Conservation (phyloP, 2,113 vertebrate species). For the Empidonax traillii region DNA sequence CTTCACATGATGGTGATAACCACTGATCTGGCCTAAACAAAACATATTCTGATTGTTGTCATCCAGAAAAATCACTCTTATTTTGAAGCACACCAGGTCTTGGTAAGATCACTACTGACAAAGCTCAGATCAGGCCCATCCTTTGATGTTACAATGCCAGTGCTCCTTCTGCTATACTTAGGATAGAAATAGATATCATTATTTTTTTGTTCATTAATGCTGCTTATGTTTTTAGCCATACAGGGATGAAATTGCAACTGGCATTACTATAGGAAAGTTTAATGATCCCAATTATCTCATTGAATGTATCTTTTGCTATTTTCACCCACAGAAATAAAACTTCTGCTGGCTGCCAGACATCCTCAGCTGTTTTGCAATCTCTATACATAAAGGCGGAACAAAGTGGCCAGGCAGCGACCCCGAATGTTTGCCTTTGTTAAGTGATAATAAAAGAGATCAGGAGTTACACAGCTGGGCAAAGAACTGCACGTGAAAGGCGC, state of each 20-base stretch:
- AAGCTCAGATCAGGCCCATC: neutral
- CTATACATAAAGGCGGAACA: neutral
- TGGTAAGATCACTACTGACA: neutral
- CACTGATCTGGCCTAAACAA: neutral
- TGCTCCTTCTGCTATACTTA: neutral
- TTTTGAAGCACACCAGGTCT: neutral
- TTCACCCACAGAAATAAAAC: constrained; percentile 6
- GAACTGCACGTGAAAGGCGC: neutral
- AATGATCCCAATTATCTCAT: constrained; percentile 5
- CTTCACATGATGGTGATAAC: neutral
- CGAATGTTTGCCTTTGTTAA: neutral
- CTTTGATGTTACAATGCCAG: neutral
- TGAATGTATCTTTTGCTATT: neutral
- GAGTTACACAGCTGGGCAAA: neutral
- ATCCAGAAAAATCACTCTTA: neutral
- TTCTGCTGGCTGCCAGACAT: neutral
- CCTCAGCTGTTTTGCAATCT: neutral
- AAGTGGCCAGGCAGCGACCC: neutral
- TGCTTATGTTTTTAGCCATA: neutral
- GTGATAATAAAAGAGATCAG: neutral
- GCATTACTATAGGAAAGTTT: neutral
- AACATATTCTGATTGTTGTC: neutral
- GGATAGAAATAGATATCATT: neutral
- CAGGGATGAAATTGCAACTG: neutral
- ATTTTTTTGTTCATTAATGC: neutral